phyloP scores from a whole-genome alignment of 2,797 vertebrate species.

The Alcedo atthis region DNA sequence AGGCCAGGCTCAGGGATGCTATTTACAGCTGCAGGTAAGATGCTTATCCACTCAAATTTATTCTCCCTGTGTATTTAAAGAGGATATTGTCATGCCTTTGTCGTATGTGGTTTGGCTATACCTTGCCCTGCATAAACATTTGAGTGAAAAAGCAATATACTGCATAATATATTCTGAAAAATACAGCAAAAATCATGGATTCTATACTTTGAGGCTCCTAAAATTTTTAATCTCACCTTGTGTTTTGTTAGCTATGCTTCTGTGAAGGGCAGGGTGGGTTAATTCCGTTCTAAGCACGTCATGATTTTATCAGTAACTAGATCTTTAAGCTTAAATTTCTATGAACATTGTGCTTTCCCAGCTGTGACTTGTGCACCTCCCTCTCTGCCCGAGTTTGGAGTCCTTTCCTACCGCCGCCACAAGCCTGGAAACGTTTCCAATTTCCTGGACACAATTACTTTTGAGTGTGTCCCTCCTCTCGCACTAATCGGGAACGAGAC shows the following conservation, averaged over 20 bases:
- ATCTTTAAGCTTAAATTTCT: neutral
- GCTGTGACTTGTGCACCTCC: slow-evolving; percentile 85
- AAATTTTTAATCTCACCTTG: neutral
- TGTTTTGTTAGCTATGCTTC: neutral
- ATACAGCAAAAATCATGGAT: neutral
- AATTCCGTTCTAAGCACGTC: neutral
- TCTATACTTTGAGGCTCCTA: neutral
- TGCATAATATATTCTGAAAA: neutral
- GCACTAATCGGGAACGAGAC: slow-evolving; percentile 85
- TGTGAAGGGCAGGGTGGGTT: rapidly evolving
- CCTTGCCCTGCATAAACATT: neutral
- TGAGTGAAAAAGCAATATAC: neutral
- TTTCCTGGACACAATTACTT: slow-evolving; percentile 76
- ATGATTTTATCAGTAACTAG: neutral
- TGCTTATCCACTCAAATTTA: slow-evolving; percentile 19
- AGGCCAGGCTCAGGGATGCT: slow-evolving; percentile 37
- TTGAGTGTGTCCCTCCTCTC: slow-evolving; percentile 81
- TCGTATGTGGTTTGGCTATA: neutral
- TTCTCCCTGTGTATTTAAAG: neutral
- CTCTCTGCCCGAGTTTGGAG: slow-evolving; percentile 73
- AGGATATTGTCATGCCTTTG: neutral
- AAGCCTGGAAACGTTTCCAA: slow-evolving; percentile 44
- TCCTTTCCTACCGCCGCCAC: slow-evolving; percentile 69
- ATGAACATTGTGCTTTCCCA: slow-evolving; percentile 50
- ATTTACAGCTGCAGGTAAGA: slow-evolving; percentile 39